These are phyloP conservation scores for Procambarus clarkii DNA, from an alignment of 1,140 invertebrate species.

Conservation along the genomic window DNA sequence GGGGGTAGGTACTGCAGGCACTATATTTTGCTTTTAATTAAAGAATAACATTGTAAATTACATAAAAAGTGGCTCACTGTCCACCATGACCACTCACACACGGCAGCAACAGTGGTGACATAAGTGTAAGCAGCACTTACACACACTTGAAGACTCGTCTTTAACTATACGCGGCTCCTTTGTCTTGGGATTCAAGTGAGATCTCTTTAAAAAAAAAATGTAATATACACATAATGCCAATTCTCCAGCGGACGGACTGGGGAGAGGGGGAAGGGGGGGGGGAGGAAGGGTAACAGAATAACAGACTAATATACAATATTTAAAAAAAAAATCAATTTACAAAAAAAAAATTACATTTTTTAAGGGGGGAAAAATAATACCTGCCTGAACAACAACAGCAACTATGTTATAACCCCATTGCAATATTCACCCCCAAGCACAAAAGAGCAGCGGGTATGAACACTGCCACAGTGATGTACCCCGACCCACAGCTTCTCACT, in stretches of 20 bases:
- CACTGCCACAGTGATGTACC: slow-evolving; percentile 28
- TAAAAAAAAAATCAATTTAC: background rate
- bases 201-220: background rate
- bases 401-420: background rate
- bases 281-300: background rate
- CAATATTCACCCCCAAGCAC: slow-evolving; percentile 15
- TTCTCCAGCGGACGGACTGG: slow-evolving; percentile 4
- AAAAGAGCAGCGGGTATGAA: slow-evolving; percentile 8
- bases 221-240: slow-evolving; percentile 18
- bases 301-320: background rate
- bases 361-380: background rate
- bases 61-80: background rate
- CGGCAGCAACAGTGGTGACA: background rate
- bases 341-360: background rate
- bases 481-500: background rate
- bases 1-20: background rate
- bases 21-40: no score
- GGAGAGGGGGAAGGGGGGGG: background rate
- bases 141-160: slow-evolving; percentile 15
- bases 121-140: slow-evolving; percentile 18
- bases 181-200: slow-evolving; percentile 15
- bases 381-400: background rate
- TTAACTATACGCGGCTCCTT: background rate
- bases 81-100: background rate
- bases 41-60: background rate